phyloP scores from a whole-genome alignment of 2,113 vertebrate genomes.

The Prolemur simus region DNA sequence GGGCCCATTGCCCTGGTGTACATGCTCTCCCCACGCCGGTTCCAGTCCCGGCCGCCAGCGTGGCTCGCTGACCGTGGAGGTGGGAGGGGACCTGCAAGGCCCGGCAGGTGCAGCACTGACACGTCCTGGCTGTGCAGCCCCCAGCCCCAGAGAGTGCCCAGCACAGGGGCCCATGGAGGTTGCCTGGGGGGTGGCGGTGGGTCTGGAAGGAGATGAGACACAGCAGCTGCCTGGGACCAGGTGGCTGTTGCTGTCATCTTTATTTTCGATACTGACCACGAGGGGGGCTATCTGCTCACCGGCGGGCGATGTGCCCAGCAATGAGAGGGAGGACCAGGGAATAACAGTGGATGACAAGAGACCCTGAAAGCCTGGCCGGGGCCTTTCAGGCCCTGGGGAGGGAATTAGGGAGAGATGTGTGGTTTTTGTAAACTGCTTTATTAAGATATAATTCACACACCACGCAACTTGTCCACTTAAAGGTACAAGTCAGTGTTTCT shows the following conservation, averaged over 20 bases:
- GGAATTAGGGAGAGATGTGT: neutral
- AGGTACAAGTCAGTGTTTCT: fast-evolving
- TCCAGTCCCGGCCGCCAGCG: fast-evolving
- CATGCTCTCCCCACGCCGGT: fast-evolving
- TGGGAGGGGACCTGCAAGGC: neutral
- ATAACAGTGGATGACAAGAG: fast-evolving
- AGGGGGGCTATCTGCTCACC: neutral
- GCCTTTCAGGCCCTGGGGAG: fast-evolving
- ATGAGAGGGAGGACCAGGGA: too few species aligned
- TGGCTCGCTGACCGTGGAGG: fast-evolving
- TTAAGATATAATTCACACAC: neutral
- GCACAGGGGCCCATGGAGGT: fast-evolving
- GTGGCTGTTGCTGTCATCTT: neutral
- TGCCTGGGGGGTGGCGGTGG: fast-evolving
- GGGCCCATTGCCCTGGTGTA: neutral
- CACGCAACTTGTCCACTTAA: fast-evolving
- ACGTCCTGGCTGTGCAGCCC: fast-evolving
- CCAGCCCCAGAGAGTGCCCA: fast-evolving
- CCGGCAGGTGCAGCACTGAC: neutral
- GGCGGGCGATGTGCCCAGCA: fast-evolving
- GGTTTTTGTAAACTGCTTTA: fast-evolving
- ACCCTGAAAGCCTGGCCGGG: too few species aligned
- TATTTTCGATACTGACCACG: fast-evolving
- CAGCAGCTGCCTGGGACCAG: fast-evolving
- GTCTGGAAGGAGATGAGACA: neutral